Evolutionary conservation across 2,888 invertebrate genomes (phyloP).

Genomic region (Aporophyla lueneburgensis): DNA sequence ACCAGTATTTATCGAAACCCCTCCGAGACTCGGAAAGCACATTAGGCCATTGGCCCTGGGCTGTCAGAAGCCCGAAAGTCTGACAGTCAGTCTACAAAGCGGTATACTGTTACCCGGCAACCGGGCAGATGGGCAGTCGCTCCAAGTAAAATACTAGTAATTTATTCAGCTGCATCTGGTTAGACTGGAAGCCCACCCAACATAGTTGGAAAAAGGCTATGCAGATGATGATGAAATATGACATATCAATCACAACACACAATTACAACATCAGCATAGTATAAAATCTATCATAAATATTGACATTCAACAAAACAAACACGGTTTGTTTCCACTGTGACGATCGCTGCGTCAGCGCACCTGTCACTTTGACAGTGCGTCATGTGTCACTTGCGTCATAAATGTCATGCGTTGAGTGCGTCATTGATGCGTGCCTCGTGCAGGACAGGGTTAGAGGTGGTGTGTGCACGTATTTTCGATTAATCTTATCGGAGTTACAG

Average conservation of each 20-base stretch:
- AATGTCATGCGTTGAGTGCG: constrained; percentile 19
- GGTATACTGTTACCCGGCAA: neutral
- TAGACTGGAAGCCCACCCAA: too few species aligned
- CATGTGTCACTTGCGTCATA: constrained; percentile 7
- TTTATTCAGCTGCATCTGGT: too few species aligned
- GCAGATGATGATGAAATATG: neutral
- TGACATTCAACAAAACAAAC: constrained; percentile 10
- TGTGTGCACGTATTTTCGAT: constrained; percentile 17
- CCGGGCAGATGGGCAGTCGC: too few species aligned
- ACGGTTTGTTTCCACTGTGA: constrained; percentile 32
- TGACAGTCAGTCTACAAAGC: too few species aligned
- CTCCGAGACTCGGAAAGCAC: neutral
- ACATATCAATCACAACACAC: constrained; percentile 3
- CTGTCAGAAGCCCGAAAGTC: too few species aligned
- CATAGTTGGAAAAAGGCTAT: too few species aligned
- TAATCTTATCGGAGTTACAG: constrained; percentile 15
- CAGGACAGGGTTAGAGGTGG: constrained; percentile 35
- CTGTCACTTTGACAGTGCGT: constrained; percentile 36
- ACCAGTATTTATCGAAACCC: too few species aligned
- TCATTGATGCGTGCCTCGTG: constrained; percentile 36
- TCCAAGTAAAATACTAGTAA: too few species aligned
- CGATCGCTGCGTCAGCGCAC: neutral
- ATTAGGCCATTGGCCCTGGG: too few species aligned
- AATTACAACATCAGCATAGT: neutral
- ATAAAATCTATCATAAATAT: constrained; percentile 28